phyloP scores from a whole-genome alignment of 2,888 invertebrate species.

The Ypsolopha sequella region DNA sequence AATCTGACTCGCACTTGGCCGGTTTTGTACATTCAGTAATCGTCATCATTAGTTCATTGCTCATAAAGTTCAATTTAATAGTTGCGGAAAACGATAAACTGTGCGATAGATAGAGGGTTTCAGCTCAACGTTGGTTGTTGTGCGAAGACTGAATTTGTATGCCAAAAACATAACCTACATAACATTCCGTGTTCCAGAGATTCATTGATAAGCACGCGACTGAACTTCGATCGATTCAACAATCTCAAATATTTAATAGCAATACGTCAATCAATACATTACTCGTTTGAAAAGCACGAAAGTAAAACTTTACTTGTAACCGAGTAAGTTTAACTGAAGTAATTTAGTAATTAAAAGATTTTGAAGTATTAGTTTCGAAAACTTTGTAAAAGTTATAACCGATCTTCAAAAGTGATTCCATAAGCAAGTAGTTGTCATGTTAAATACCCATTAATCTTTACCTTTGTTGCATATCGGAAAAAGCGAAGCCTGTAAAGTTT shows the following conservation, averaged over 20 bases:
- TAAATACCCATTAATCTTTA: constrained; percentile 19
- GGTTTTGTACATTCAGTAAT: no score
- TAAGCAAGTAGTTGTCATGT: no score
- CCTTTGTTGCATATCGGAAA: constrained; percentile 73
- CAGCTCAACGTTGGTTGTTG: constrained; percentile 10
- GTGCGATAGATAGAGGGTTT: constrained; percentile 1
- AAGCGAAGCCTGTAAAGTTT: constrained; percentile 74
- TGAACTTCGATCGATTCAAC: constrained; percentile 6
- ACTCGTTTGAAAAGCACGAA: neutral
- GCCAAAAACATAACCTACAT: neutral
- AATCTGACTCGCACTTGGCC: no score
- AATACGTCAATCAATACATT: neutral
- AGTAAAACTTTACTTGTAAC: no score
- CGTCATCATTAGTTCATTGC: no score
- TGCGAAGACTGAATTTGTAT: constrained; percentile 8
- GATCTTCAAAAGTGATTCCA: no score
- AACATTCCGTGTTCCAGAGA: constrained; percentile 18
- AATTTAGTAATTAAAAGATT: no score
- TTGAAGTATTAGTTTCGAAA: no score
- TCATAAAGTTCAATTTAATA: no score
- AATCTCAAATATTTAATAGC: constrained; percentile 1
- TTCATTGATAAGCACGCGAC: constrained; percentile 23
- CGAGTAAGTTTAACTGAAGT: no score
- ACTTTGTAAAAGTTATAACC: no score
- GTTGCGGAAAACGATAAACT: no score